These are phyloP conservation scores for Brachypteracias leptosomus DNA, from an alignment of 2,113 vertebrate genomes.

Conservation along the genomic window DNA sequence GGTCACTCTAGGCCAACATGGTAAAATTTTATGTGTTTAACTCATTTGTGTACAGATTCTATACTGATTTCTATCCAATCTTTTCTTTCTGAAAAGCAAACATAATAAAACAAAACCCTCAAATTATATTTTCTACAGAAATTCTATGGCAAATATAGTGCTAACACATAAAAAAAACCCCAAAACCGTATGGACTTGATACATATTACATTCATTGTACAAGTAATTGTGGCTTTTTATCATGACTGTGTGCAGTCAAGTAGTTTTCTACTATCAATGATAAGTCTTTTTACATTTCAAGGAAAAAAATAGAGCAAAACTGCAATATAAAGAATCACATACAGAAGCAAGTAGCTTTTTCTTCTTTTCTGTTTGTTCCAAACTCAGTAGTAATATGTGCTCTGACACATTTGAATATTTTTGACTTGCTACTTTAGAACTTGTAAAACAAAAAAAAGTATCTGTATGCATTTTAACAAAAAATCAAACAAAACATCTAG, in stretches of 20 bases:
- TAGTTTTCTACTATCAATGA: background rate
- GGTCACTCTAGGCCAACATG: background rate
- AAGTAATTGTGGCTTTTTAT: background rate
- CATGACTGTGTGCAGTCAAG: background rate
- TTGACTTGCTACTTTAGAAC: background rate
- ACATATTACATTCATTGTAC: background rate
- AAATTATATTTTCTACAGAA: background rate
- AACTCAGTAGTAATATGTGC: background rate
- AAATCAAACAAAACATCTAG: background rate
- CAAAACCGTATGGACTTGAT: background rate
- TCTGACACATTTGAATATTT: background rate
- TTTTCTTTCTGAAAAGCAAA: background rate
- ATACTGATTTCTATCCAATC: background rate
- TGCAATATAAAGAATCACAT: background rate
- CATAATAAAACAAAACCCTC: background rate
- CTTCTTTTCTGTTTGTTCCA: background rate
- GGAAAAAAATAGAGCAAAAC: background rate
- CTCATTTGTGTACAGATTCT: background rate
- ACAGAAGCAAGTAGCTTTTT: background rate
- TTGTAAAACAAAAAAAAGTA: background rate
- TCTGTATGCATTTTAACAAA: background rate
- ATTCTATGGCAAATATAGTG: background rate
- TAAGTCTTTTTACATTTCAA: background rate
- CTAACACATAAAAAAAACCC: background rate
- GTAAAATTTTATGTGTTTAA: background rate